Conservation (phyloP, 2,113 vertebrate genomes). For the Aythya baeri region DNA sequence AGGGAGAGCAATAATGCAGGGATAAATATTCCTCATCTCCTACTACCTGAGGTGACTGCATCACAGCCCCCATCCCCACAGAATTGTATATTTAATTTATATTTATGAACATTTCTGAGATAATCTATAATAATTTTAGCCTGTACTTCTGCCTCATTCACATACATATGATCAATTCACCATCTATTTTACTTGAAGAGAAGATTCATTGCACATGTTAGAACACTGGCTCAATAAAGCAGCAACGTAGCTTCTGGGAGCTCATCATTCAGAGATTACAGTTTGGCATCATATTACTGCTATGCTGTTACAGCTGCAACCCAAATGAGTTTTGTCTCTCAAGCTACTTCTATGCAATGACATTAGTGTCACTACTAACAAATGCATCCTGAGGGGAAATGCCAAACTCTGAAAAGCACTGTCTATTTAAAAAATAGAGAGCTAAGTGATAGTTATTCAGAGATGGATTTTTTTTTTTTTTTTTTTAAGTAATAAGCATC, state of each 20-base stretch:
- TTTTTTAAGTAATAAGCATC: background rate
- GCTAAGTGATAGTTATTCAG: background rate
- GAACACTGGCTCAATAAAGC: background rate
- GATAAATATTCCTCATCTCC: background rate
- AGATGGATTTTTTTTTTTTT: background rate
- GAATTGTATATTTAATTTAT: conserved; percentile 10
- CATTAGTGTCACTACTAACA: background rate
- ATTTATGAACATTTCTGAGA: conserved; percentile 36
- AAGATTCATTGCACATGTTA: background rate
- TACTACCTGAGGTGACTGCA: background rate
- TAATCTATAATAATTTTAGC: conserved; percentile 5
- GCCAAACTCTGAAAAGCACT: background rate
- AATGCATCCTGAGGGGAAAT: background rate
- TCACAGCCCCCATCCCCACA: background rate
- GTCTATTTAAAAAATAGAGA: background rate
- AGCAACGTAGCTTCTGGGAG: background rate
- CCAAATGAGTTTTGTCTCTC: background rate
- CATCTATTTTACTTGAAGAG: conserved; percentile 3
- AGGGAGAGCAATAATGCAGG: background rate
- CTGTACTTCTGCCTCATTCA: conserved; percentile 6
- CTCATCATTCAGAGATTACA: background rate
- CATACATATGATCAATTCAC: background rate
- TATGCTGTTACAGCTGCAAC: background rate
- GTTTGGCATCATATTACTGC: background rate
- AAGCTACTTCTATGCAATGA: background rate